These are phyloP conservation scores for Caenorhabditis brenneri DNA, from an alignment of 1,140 invertebrate species.

Conservation along the genomic window DNA sequence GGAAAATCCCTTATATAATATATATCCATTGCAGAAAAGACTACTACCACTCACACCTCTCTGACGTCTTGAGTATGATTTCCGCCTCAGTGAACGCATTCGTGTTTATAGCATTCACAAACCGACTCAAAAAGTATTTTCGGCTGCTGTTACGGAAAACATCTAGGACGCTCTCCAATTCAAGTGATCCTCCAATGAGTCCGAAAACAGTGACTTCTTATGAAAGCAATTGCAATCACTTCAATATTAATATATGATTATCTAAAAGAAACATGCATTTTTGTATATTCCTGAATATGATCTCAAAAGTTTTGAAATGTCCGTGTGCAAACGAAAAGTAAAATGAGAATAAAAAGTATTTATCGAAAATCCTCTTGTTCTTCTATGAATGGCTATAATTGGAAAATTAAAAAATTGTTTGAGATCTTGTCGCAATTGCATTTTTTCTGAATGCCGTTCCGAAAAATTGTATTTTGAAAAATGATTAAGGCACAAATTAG, in stretches of 20 bases:
- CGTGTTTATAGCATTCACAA: conserved; percentile 71
- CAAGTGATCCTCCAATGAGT: conserved; percentile 65
- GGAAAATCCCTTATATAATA: background rate
- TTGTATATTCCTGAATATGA: background rate
- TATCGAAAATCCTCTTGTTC: too few relatives aligned
- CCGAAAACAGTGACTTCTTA: conserved; percentile 61
- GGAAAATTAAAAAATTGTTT: too few relatives aligned
- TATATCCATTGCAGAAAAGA: conserved; percentile 60
- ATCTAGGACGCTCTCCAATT: conserved; percentile 65
- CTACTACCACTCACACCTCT: conserved; percentile 68
- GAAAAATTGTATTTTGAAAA: too few relatives aligned
- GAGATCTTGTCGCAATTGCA: too few relatives aligned
- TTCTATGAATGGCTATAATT: too few relatives aligned
- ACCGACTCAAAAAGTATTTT: conserved; percentile 63
- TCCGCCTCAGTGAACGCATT: conserved; percentile 70
- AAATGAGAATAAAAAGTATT: too few relatives aligned
- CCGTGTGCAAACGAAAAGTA: background rate
- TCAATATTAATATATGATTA: conserved; percentile 18
- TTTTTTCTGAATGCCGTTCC: too few relatives aligned
- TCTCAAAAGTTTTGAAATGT: background rate
- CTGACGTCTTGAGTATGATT: conserved; percentile 66
- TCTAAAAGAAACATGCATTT: background rate
- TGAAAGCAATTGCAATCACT: conserved; percentile 47
- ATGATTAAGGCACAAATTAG: too few relatives aligned
- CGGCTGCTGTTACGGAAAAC: conserved; percentile 68